phyloP scores from a whole-genome alignment of 2,888 invertebrate genomes.

The Tromatobia lineatoria region DNA sequence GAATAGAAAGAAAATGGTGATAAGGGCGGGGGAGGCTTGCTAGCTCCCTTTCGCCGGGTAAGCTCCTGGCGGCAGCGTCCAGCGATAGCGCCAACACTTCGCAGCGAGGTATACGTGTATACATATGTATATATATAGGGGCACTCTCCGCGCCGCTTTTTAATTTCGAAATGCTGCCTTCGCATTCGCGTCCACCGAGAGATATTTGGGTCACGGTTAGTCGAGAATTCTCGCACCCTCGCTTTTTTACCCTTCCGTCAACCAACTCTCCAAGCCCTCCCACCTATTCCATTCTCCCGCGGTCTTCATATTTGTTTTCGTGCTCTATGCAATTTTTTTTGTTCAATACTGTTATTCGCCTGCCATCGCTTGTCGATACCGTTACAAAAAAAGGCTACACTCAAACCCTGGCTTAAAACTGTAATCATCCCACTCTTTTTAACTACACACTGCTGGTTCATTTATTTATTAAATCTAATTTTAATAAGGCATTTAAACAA shows the following conservation, averaged over 20 bases:
- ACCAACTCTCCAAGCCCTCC: constrained; percentile 16
- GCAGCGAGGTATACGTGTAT: constrained; percentile 8
- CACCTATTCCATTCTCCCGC: not conserved
- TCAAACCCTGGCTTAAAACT: not conserved
- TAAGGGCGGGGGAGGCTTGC: constrained; percentile 14
- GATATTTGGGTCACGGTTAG: constrained; percentile 72
- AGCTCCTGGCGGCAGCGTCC: constrained; percentile 25
- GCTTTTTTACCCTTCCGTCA: constrained; percentile 13
- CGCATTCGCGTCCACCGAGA: constrained; percentile 56
- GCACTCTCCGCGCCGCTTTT: constrained; percentile 60
- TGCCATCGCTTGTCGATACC: not conserved
- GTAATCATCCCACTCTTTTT: too few relatives aligned
- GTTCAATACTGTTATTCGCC: constrained; percentile 20
- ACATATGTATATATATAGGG: not conserved
- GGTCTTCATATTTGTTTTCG: constrained; percentile 52
- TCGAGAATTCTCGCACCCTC: constrained; percentile 55
- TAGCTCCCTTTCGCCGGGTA: constrained; percentile 25
- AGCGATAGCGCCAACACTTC: not conserved
- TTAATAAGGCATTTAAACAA: too few relatives aligned
- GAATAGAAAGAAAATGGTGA: constrained; percentile 34
- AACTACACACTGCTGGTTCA: too few relatives aligned
- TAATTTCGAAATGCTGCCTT: constrained; percentile 72
- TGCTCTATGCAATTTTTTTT: constrained; percentile 25
- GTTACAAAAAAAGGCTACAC: not conserved
- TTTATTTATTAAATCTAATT: too few relatives aligned